phyloP scores from a whole-genome alignment of 2,797 vertebrate species.

The Bucorvus abyssinicus region DNA sequence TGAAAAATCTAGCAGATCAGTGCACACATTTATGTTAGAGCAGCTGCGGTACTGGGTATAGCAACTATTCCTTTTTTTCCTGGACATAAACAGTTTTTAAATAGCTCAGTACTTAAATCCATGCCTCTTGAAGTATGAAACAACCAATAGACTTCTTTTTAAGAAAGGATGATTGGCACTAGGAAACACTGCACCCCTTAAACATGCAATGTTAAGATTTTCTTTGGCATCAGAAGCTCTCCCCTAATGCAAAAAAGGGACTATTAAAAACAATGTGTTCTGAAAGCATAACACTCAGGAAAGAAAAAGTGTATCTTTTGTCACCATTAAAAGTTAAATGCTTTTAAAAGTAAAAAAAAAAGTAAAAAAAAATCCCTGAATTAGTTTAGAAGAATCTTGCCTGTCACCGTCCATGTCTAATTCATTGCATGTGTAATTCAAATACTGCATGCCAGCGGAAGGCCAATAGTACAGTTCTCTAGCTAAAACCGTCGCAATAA shows the following conservation, averaged over 20 bases:
- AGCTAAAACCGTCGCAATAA: neutral
- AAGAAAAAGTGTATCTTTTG: neutral
- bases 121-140: neutral
- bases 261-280: neutral
- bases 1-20: constrained; percentile 16
- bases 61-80: neutral
- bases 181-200: neutral
- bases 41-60: constrained; percentile 16
- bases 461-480: neutral
- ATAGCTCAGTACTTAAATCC: constrained; percentile 15
- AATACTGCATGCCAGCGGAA: neutral
- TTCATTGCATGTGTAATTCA: neutral
- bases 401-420: neutral
- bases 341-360: neutral
- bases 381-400: neutral
- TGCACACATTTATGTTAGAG: neutral
- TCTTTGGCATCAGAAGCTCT: neutral
- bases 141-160: neutral
- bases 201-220: neutral
- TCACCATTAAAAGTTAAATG: neutral
- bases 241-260: neutral
- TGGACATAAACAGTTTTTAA: constrained; percentile 27
- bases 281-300: neutral
- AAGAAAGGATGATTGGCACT: neutral
- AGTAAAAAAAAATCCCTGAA: neutral